Evolutionary conservation across 2,888 invertebrate species (phyloP).

Genomic region (Ypsolopha sequella): DNA sequence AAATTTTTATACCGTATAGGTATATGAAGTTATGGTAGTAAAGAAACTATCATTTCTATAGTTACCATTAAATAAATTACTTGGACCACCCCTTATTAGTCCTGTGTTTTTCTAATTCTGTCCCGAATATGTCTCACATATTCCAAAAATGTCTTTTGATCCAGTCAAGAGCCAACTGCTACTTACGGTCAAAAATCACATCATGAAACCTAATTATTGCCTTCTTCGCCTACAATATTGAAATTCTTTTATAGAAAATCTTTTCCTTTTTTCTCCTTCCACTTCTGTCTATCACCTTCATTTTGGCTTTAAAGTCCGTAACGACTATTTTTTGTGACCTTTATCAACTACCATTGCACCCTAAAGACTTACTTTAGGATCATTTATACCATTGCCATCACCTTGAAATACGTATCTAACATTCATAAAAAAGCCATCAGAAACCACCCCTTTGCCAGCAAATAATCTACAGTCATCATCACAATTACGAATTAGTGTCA

Average conservation of each 20-base stretch:
- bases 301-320: neutral
- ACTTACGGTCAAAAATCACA: slow-evolving; percentile 1
- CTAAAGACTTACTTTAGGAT: too few relatives aligned
- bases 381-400: too few relatives aligned
- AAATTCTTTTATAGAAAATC: slow-evolving; percentile 10
- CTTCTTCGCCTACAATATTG: slow-evolving; percentile 8
- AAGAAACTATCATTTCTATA: too few relatives aligned
- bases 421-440: too few relatives aligned
- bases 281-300: slow-evolving; percentile 10
- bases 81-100: neutral
- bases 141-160: neutral
- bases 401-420: too few relatives aligned
- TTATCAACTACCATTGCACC: too few relatives aligned
- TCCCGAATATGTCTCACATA: slow-evolving; percentile 1
- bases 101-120: neutral
- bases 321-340: too few relatives aligned
- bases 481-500: neutral
- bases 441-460: neutral
- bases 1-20: too few relatives aligned
- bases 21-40: neutral
- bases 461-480: neutral
- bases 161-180: slow-evolving; percentile 1
- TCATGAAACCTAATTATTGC: slow-evolving; percentile 14
- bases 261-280: too few relatives aligned
- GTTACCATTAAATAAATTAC: neutral